A percentile compares a stretch with the other conserved stretches of the same genome.
phyloP scores from a whole-genome alignment of 2,797 vertebrate genomes.

The Acipenser oxyrinchus region DNA sequence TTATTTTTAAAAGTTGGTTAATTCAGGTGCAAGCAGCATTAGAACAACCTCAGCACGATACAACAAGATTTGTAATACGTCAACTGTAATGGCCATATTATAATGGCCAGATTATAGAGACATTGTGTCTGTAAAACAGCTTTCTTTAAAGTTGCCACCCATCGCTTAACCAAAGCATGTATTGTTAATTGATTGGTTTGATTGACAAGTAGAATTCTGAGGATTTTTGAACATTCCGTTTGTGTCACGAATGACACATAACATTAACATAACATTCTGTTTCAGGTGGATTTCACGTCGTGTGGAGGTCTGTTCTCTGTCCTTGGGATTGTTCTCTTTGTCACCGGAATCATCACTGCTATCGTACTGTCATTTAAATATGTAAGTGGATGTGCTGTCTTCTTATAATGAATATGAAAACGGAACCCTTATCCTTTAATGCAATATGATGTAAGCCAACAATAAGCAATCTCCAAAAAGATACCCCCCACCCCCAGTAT shows the following conservation, averaged over 20 bases:
- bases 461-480: no score
- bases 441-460: no score
- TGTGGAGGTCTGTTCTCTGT: conserved; percentile 82
- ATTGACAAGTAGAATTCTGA: not conserved
- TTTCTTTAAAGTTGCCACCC: no score
- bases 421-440: no score
- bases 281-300: conserved; percentile 92
- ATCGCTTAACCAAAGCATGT: no score
- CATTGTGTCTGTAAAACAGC: no score
- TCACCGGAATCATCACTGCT: conserved; percentile 75
- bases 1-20: conserved; percentile 15
- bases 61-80: not conserved
- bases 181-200: not conserved
- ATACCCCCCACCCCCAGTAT: no score
- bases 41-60: not conserved
- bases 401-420: no score
- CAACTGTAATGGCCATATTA: no score
- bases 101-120: no score
- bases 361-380: conserved; percentile 85
- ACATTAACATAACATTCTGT: not conserved
- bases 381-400: conserved; percentile 45
- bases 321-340: conserved; percentile 70
- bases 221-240: not conserved
- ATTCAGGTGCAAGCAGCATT: not conserved
- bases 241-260: not conserved